Conservation (phyloP, 2,113 vertebrate species). For the Gadus chalcogrammus region DNA sequence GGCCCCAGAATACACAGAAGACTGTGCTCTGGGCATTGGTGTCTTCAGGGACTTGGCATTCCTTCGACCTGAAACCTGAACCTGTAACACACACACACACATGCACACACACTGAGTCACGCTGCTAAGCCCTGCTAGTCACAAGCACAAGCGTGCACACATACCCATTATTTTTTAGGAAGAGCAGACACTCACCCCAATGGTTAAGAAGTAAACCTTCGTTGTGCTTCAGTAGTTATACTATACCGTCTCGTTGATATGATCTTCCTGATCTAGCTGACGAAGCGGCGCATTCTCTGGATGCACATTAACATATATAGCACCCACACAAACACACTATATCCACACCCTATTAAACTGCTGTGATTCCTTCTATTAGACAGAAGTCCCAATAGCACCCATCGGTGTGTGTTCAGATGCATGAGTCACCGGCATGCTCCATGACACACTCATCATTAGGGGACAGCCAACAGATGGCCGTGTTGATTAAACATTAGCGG, state of each 20-base stretch:
- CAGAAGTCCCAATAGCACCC: constrained; percentile 38
- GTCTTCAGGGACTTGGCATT: not conserved
- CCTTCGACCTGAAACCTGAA: not conserved
- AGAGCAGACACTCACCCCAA: too few relatives aligned
- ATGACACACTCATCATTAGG: constrained; percentile 39
- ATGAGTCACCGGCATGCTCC: constrained; percentile 32
- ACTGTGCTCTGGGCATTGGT: not conserved
- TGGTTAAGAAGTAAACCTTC: too few relatives aligned
- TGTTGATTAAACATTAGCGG: constrained; percentile 26
- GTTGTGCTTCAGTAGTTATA: too few relatives aligned
- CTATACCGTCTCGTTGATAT: too few relatives aligned
- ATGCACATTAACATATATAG: constrained; percentile 37
- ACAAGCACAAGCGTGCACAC: too few relatives aligned
- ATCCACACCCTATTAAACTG: constrained; percentile 7
- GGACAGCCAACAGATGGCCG: constrained; percentile 43
- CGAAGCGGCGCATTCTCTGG: constrained; percentile 17
- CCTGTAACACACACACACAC: not conserved
- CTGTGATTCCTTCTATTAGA: constrained; percentile 27
- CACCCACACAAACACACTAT: not conserved
- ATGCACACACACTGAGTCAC: too few relatives aligned
- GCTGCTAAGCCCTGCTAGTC: too few relatives aligned
- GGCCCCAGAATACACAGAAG: not conserved
- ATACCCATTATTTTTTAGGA: too few relatives aligned
- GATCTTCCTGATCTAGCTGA: too few relatives aligned
- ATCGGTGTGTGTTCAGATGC: constrained; percentile 1